Evolutionary conservation across 2,888 invertebrate species (phyloP).

Genomic region (Drosophila hamatofila): DNA sequence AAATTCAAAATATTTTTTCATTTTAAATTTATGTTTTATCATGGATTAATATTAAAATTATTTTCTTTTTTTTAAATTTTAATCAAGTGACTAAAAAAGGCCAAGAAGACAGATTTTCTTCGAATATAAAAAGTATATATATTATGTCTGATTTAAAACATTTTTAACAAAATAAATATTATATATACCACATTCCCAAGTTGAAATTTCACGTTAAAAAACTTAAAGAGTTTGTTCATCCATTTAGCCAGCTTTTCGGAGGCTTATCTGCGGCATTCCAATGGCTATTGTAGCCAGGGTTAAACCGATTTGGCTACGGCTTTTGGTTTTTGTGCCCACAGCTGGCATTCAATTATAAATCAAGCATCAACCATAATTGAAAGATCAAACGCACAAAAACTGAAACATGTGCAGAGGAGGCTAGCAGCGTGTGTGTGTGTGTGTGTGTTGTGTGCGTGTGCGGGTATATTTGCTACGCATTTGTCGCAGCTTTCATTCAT

Average conservation of each 20-base stretch:
- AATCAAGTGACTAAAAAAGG: no score
- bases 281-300: conserved; percentile 2
- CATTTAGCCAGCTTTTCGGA: conserved; percentile 1
- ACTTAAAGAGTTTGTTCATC: conserved; percentile 1
- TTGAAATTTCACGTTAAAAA: background rate
- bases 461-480: conserved; percentile 41
- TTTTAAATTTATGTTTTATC: no score
- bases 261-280: conserved; percentile 30
- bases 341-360: conserved; percentile 72
- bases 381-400: conserved; percentile 69
- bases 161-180: background rate
- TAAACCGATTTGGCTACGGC: conserved; percentile 32
- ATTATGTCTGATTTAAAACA: no score
- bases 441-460: background rate
- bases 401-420: conserved; percentile 25
- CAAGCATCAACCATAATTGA: conserved; percentile 77
- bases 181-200: background rate
- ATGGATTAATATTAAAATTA: no score
- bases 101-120: no score
- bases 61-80: no score
- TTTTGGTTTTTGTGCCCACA: conserved; percentile 37
- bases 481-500: conserved; percentile 67
- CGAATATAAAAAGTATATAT: no score
- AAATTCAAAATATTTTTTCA: no score
- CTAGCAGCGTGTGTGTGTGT: conserved; percentile 4